A percentile compares a stretch with the other conserved stretches of the same genome.
These are phyloP conservation scores for Aporrectodea caliginosa DNA, from an alignment of 1,140 invertebrate genomes.

Conservation along the genomic window DNA sequence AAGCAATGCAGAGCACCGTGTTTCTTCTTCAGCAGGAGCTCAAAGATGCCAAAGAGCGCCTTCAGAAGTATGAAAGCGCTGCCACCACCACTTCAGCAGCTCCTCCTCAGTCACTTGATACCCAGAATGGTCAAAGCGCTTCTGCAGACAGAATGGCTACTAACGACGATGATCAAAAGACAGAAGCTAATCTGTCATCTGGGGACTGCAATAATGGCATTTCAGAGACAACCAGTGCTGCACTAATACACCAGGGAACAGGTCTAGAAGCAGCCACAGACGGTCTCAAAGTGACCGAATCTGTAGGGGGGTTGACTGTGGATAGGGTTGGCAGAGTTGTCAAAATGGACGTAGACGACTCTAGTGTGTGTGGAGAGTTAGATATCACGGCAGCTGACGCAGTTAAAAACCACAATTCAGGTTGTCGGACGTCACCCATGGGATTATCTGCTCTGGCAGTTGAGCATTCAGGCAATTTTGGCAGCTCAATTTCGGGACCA, in stretches of 20 bases:
- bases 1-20: conserved; percentile 97
- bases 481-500: not conserved
- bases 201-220: not conserved
- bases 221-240: not conserved
- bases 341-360: not conserved
- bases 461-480: not conserved
- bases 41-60: conserved; percentile 46
- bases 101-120: not conserved
- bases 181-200: not conserved
- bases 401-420: not conserved
- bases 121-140: not conserved
- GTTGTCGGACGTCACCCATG: not conserved
- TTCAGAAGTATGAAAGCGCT: not conserved
- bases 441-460: not conserved
- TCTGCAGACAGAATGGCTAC: not conserved
- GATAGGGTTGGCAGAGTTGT: not conserved
- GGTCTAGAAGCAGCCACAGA: not conserved
- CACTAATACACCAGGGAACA: too few relatives aligned
- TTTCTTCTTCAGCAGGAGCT: conserved; percentile 88
- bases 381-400: not conserved
- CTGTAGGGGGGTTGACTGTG: not conserved
- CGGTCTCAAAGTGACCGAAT: not conserved
- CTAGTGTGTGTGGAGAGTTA: not conserved
- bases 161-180: not conserved
- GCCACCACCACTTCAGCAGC: not conserved